Conservation (phyloP, 2,888 invertebrate genomes). For the Caenorhabditis wallacei region DNA sequence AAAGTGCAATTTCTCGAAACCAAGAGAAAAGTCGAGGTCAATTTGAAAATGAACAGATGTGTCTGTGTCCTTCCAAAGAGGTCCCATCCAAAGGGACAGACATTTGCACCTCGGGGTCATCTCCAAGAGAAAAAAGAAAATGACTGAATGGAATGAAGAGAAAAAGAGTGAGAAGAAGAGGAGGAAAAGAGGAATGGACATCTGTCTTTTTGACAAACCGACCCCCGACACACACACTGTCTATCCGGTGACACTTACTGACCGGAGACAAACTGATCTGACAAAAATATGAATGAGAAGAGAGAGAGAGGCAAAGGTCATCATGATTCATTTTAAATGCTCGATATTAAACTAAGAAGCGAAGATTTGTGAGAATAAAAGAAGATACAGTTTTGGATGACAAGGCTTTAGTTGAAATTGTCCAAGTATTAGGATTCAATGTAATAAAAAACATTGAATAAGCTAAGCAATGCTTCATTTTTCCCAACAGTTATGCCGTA, state of each 20-base stretch:
- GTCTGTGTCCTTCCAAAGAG: constrained; percentile 1
- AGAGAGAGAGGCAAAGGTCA: not conserved
- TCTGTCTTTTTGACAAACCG: constrained; percentile 60
- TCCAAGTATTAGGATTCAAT: too few relatives aligned
- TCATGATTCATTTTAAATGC: constrained; percentile 15
- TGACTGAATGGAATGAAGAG: constrained; percentile 9
- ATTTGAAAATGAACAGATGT: constrained; percentile 39
- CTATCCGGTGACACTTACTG: constrained; percentile 54
- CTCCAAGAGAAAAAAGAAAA: constrained; percentile 32
- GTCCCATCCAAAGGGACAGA: constrained; percentile 22
- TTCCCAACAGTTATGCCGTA: not conserved
- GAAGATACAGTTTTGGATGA: too few relatives aligned
- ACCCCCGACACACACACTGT: constrained; percentile 26
- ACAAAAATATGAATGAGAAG: not conserved
- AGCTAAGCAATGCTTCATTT: not conserved
- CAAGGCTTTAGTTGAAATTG: too few relatives aligned
- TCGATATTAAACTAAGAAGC: too few relatives aligned
- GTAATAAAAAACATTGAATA: too few relatives aligned
- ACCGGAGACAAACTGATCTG: constrained; percentile 14
- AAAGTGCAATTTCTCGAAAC: constrained; percentile 10
- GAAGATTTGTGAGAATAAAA: too few relatives aligned
- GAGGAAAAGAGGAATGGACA: constrained; percentile 13
- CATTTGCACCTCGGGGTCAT: constrained; percentile 50
- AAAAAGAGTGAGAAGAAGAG: not conserved
- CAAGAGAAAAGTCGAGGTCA: constrained; percentile 28